Conservation (phyloP, 2,113 vertebrate species). For the Corythaixoides concolor region DNA sequence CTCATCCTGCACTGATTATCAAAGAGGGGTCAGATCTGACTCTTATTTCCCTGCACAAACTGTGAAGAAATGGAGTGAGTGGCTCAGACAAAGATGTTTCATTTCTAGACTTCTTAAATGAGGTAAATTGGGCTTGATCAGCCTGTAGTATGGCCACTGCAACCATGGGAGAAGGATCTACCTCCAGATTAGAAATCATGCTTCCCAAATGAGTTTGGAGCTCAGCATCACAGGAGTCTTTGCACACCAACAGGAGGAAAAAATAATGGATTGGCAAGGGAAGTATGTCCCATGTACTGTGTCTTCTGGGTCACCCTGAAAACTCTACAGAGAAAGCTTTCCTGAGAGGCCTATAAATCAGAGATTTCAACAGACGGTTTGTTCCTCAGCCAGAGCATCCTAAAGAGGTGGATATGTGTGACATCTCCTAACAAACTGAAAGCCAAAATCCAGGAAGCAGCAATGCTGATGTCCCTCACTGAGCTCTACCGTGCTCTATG, state of each 20-base stretch:
- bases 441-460: not conserved
- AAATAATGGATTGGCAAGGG: not conserved
- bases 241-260: not conserved
- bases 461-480: not conserved
- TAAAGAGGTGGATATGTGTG: not conserved
- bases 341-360: not conserved
- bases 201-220: not conserved
- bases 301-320: not conserved
- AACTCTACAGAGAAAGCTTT: not conserved
- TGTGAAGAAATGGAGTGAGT: not conserved
- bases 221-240: not conserved
- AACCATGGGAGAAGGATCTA: not conserved
- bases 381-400: not conserved
- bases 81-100: not conserved
- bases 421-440: not conserved
- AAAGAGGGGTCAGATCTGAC: not conserved
- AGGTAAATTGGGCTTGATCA: not conserved
- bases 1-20: not conserved
- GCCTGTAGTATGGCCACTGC: not conserved
- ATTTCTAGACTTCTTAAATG: not conserved
- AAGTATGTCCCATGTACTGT: too few species aligned
- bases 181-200: not conserved
- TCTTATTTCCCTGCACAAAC: not conserved
- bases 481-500: not conserved
- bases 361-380: not conserved